Conservation (phyloP, 2,888 invertebrate species). For the Bugula neritina region DNA sequence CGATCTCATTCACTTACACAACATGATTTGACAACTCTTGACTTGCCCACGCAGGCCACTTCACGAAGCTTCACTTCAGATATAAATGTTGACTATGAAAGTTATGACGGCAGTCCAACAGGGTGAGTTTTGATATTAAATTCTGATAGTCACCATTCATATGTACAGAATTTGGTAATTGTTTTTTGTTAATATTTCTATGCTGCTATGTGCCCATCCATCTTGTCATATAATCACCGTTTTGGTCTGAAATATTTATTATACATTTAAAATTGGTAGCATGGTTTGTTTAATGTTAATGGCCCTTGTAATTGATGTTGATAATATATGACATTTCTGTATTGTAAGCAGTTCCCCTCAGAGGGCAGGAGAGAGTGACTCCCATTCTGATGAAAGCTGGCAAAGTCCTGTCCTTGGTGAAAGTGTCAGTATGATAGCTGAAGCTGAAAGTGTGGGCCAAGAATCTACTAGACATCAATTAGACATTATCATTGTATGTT, state of each 20-base stretch:
- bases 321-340: no score
- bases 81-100: conserved; percentile 21
- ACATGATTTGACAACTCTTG: conserved; percentile 14
- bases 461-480: conserved; percentile 16
- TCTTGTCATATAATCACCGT: no score
- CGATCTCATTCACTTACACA: conserved; percentile 15
- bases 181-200: no score
- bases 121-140: conserved; percentile 1
- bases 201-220: no score
- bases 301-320: no score
- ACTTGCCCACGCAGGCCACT: conserved; percentile 10
- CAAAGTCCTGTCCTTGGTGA: conserved; percentile 17
- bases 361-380: not conserved
- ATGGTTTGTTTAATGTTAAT: no score
- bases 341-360: conserved; percentile 8
- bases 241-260: no score
- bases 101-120: conserved; percentile 1
- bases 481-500: conserved; percentile 16
- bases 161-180: no score
- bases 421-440: conserved; percentile 17
- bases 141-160: not conserved
- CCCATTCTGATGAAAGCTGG: conserved; percentile 12
- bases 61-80: conserved; percentile 16
- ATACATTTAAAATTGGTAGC: no score
- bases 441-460: not conserved